Evolutionary conservation across 2,113 vertebrate species (phyloP).

Genomic region (Peucedramus taeniatus): DNA sequence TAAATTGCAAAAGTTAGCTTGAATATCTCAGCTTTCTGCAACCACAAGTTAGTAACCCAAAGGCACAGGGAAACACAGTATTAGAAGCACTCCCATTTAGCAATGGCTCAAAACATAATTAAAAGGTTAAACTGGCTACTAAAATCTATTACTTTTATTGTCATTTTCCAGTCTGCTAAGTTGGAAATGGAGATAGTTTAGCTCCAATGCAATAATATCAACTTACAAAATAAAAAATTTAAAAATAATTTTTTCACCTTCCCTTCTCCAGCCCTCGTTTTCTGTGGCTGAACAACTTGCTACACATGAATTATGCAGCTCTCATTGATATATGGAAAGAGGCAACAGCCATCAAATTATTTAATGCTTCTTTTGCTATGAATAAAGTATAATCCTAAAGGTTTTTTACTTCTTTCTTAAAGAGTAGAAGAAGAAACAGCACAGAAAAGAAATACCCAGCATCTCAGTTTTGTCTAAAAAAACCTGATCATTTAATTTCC

Average conservation of each 20-base stretch:
- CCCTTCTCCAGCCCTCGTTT: neutral
- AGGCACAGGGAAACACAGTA: neutral
- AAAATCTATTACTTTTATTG: slow-evolving; percentile 39
- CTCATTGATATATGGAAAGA: slow-evolving; percentile 2
- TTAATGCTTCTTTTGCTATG: neutral
- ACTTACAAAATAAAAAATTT: neutral
- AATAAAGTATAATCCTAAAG: neutral
- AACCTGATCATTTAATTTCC: neutral
- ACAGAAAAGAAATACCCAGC: neutral
- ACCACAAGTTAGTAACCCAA: neutral
- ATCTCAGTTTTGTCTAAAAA: slow-evolving; percentile 9
- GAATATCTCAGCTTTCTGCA: neutral
- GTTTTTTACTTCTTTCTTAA: neutral
- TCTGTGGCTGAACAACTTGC: slow-evolving; percentile 8
- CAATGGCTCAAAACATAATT: slow-evolving; percentile 8
- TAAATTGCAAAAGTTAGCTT: neutral
- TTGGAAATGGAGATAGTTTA: slow-evolving; percentile 26
- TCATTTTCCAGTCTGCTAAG: slow-evolving; percentile 34
- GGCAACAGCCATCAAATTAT: slow-evolving; percentile 7
- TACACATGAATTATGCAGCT: slow-evolving; percentile 42
- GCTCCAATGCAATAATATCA: slow-evolving; percentile 6
- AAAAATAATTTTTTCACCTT: neutral
- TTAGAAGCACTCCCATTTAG: slow-evolving; percentile 26
- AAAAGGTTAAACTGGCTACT: slow-evolving; percentile 34
- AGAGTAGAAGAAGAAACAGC: neutral